Evolutionary conservation across 53 echinoderm and acorn worm genomes (phyloP), one percentile per base, ranked within the genome.

Genomic region (Pentamera pediparva): DNA sequence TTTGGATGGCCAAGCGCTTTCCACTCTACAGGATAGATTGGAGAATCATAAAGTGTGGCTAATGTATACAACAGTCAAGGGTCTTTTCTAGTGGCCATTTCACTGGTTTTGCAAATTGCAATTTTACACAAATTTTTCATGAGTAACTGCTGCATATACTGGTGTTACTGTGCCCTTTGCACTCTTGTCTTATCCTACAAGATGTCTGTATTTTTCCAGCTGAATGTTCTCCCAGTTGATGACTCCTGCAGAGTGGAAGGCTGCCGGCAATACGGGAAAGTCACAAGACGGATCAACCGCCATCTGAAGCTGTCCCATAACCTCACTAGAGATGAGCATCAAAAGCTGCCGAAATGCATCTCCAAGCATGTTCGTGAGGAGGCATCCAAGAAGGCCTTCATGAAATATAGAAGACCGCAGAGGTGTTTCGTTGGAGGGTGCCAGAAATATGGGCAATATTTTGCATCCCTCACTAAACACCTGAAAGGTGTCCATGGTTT

Each of bases 371-470:
- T 32, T 19, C 6, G 15, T 6, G 33, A 62, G 20, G 62, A 37
- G 35, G 60, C 60, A 10, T 31, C 18, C 11, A 29, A 32, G 60
- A 60, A 62, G 33, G 37, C 18, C n/a, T 62, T 11, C 32, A 62
- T 62, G 36, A 13, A 36, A 19, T 36, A 62, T 37, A 25, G 62
- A 3, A 12, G 37, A 4, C 17, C 37, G 9, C n/a, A 62, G 37
- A 36, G 22, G 12, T 62, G 62, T 19, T 17, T 12, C 8, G 37
- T 62, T 29, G 21, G 37, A 24, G 62, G 36, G 21, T 62, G 62
- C 31, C 37, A 37, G 36, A 35, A 62, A 21, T 32, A 62, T 62
- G 62, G 62, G 36, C 62, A 62, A 15, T 38, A 62, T 38, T 62
- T 36, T 37, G 37, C 62, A 12, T 62, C 62, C 7, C 62, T 62